phyloP scores from a whole-genome alignment of 2,797 vertebrate species.

The Melanotaenia trifasciata region DNA sequence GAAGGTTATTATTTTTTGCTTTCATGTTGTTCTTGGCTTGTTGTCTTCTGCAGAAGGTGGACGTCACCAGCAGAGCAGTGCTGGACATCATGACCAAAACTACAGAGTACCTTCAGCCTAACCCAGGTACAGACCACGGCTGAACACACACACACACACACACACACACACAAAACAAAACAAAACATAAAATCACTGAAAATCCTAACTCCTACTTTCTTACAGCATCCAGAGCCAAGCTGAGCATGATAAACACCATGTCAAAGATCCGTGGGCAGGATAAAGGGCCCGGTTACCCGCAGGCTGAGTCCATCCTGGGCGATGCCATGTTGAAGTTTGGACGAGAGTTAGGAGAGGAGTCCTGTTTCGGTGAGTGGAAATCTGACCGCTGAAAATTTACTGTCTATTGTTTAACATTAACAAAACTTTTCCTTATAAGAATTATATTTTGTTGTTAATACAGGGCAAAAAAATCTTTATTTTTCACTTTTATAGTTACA shows the following conservation, averaged over 20 bases:
- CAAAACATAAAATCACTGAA: fast-evolving
- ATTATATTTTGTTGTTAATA: no score
- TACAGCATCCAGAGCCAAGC: slow-evolving; percentile 93
- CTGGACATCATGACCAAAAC: slow-evolving; percentile 98
- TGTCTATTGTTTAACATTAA: not conserved
- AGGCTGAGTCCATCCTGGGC: slow-evolving; percentile 91
- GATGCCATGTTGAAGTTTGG: slow-evolving; percentile 96
- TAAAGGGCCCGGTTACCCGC: slow-evolving; percentile 94
- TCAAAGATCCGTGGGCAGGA: slow-evolving; percentile 93
- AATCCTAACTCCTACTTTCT: not conserved
- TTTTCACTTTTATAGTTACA: no score
- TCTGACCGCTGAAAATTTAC: no score
- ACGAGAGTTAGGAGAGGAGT: slow-evolving; percentile 93
- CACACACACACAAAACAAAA: fast-evolving
- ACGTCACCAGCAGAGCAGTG: slow-evolving; percentile 88
- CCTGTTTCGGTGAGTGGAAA: slow-evolving; percentile 89
- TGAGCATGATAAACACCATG: slow-evolving; percentile 98
- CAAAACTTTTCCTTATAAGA: no score
- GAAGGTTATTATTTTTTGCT: not conserved
- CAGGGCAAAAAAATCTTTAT: no score
- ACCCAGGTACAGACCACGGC: slow-evolving; percentile 85
- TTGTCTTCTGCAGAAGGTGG: slow-evolving; percentile 76
- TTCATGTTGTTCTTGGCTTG: not conserved
- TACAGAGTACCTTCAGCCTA: slow-evolving; percentile 97
- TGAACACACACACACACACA: not conserved